These are phyloP conservation scores for Pachycephus smyrnensis DNA, from an alignment of 2,888 invertebrate species.

Conservation along the genomic window DNA sequence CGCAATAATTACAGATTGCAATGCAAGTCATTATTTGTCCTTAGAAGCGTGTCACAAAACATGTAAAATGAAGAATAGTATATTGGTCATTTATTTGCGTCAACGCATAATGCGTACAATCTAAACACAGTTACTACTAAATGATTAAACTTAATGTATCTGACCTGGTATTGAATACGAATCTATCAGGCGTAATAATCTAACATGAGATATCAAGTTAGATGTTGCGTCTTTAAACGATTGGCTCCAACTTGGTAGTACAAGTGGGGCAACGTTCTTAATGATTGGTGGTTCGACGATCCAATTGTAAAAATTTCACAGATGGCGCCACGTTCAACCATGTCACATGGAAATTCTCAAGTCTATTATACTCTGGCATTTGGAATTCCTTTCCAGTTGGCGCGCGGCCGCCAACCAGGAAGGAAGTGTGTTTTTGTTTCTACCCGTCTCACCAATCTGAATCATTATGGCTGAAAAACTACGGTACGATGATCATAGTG, in stretches of 20 bases:
- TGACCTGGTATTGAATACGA: not conserved
- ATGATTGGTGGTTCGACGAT: not conserved
- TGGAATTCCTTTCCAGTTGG: slow-evolving; percentile 16
- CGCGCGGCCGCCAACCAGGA: slow-evolving; percentile 25
- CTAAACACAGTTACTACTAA: not conserved
- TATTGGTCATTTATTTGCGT: not conserved
- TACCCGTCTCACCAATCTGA: not conserved
- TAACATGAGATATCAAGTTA: not conserved
- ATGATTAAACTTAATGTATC: not conserved
- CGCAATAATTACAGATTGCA: not conserved
- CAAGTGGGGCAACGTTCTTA: not conserved
- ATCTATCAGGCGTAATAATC: not conserved
- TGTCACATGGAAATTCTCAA: not conserved
- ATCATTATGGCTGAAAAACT: slow-evolving; percentile 46
- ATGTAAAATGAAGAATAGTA: not conserved
- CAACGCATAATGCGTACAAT: not conserved
- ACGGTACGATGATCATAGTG: slow-evolving; percentile 37
- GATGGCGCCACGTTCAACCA: not conserved
- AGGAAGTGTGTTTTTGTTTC: slow-evolving; percentile 12
- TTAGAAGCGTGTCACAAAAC: not conserved
- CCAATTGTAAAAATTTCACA: not conserved
- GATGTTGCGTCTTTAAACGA: not conserved
- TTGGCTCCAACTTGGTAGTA: not conserved
- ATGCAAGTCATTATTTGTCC: not conserved
- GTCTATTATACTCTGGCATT: not conserved